Conservation (phyloP, 2,113 vertebrate species). For the Cranoglanis bouderius region DNA sequence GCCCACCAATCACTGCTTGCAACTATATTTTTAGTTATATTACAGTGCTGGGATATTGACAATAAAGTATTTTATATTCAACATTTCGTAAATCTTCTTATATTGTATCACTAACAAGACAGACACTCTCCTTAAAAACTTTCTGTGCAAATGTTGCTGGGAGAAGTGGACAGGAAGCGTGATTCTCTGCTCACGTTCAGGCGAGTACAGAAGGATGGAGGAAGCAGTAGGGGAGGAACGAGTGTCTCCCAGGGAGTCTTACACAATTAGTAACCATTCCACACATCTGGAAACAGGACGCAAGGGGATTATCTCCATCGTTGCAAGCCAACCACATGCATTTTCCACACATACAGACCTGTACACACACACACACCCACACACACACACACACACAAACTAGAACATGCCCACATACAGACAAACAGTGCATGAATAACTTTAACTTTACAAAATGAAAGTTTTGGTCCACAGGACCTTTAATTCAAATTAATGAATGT, state of each 20-base stretch:
- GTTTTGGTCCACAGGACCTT: neutral
- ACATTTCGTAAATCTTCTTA: neutral
- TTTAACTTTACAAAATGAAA: neutral
- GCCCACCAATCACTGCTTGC: neutral
- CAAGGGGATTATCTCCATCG: constrained; percentile 47
- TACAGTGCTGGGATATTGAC: neutral
- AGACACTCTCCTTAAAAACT: neutral
- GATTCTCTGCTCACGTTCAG: constrained; percentile 16
- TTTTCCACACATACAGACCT: constrained; percentile 40
- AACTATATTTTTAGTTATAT: neutral
- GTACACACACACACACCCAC: neutral
- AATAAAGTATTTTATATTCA: neutral
- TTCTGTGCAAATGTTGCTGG: neutral
- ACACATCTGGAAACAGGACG: constrained; percentile 57
- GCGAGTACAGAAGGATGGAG: constrained; percentile 17
- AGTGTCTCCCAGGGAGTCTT: constrained; percentile 54
- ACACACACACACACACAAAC: constrained; percentile 27
- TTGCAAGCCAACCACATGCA: constrained; percentile 45
- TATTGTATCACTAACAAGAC: neutral
- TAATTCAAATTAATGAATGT: neutral
- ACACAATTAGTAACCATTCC: constrained; percentile 55
- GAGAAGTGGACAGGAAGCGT: neutral
- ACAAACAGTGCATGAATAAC: neutral
- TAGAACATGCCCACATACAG: neutral
- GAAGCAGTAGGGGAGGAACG: constrained; percentile 23